phyloP scores from a whole-genome alignment of 2,888 invertebrate species.

The Caenorhabditis panamensis region DNA sequence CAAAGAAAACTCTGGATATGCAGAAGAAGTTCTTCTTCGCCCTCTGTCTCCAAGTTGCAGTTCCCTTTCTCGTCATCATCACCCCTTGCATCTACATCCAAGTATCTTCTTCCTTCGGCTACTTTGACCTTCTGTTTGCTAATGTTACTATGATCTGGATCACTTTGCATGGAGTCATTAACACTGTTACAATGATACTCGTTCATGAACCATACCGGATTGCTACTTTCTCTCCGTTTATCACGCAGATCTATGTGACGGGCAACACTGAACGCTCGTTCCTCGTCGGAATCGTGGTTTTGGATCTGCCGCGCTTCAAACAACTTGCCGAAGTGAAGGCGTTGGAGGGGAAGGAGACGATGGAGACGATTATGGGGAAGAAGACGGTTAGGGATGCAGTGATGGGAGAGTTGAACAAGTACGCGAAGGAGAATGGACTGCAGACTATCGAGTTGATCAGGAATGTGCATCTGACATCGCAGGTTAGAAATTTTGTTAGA shows the following conservation, averaged over 20 bases:
- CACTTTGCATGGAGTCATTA: neutral
- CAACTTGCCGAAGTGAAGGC: conserved; percentile 30
- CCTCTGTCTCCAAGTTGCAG: conserved; percentile 1
- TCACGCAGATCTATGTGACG: conserved; percentile 82
- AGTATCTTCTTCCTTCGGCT: neutral
- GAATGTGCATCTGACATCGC: conserved; percentile 80
- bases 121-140: neutral
- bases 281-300: conserved; percentile 82
- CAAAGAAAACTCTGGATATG: neutral
- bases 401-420: conserved; percentile 59
- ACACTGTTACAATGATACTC: neutral
- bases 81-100: conserved; percentile 3
- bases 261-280: conserved; percentile 82
- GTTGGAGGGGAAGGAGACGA: conserved; percentile 21
- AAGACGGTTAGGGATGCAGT: conserved; percentile 48
- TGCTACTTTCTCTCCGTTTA: conserved; percentile 77
- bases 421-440: conserved; percentile 70
- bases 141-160: conserved; percentile 14
- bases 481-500: no score
- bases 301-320: conserved; percentile 81
- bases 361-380: conserved; percentile 40
- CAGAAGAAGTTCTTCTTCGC: conserved; percentile 22
- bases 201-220: conserved; percentile 13
- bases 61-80: neutral
- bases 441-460: conserved; percentile 80